Percentiles rank a stretch among this genome's conserved stretches.
Evolutionary conservation across 2,113 vertebrate species (phyloP).

Genomic region (Sylvietta virens): DNA sequence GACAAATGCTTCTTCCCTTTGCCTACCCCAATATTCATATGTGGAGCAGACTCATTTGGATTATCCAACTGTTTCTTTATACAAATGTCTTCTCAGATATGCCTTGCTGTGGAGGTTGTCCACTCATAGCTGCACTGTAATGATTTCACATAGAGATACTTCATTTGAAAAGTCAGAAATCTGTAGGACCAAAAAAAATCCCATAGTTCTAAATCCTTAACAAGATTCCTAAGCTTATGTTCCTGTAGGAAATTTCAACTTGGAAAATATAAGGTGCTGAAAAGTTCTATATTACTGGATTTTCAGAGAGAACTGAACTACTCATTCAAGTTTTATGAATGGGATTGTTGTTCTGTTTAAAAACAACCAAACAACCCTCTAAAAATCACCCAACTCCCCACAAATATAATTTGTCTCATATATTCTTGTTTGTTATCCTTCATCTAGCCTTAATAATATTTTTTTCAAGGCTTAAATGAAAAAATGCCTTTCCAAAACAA

Average conservation of each 20-base stretch:
- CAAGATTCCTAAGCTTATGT: neutral
- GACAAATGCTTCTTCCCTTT: neutral
- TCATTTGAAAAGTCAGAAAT: neutral
- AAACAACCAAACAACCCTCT: neutral
- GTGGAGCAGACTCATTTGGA: neutral
- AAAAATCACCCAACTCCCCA: neutral
- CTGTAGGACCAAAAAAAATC: neutral
- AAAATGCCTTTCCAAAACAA: neutral
- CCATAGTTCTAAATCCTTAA: neutral
- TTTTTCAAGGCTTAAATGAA: neutral
- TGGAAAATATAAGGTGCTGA: neutral
- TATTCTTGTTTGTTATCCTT: neutral
- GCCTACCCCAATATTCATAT: neutral
- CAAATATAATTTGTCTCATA: neutral
- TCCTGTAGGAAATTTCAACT: neutral
- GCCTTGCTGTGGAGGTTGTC: neutral
- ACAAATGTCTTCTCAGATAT: neutral
- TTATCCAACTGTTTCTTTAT: neutral
- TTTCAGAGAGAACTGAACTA: neutral
- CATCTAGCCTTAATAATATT: neutral
- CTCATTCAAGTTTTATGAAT: neutral
- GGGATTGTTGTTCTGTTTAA: neutral
- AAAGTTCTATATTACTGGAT: neutral
- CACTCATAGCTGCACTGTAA: neutral
- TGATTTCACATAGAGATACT: neutral